phyloP scores from a whole-genome alignment of 2,113 vertebrate species.

The Irena cyanogastra region DNA sequence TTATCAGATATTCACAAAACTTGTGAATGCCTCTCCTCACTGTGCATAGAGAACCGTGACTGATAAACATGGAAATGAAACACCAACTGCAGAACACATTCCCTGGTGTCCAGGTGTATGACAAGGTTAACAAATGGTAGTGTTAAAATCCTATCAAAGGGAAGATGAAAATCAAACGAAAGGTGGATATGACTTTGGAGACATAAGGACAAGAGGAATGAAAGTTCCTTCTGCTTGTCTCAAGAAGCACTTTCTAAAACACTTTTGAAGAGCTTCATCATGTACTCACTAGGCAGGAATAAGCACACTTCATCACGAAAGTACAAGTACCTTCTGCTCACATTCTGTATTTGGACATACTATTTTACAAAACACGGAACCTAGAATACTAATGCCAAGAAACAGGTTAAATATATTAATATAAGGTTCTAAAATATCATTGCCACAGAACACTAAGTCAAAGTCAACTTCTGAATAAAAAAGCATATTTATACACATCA shows the following conservation, averaged over 20 bases:
- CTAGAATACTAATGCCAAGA: background rate
- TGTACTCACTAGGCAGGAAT: background rate
- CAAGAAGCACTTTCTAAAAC: background rate
- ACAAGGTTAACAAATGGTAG: background rate
- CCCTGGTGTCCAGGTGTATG: background rate
- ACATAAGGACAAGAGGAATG: background rate
- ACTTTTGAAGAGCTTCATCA: background rate
- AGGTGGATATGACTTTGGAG: background rate
- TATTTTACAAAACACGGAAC: background rate
- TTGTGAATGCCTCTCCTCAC: background rate
- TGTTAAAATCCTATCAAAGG: background rate
- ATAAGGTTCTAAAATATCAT: background rate
- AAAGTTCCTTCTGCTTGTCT: background rate
- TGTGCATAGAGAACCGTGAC: accelerated
- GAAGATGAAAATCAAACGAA: background rate
- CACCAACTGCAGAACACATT: accelerated
- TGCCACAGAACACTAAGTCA: background rate
- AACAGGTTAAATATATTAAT: background rate
- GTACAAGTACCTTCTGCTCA: background rate
- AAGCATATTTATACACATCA: background rate
- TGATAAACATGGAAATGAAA: background rate
- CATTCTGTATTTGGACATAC: background rate
- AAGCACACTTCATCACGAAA: background rate
- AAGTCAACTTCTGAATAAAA: background rate
- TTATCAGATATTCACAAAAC: background rate